These are phyloP conservation scores for Podarcis siculus DNA, from an alignment of 2,797 vertebrate species.

Conservation along the genomic window DNA sequence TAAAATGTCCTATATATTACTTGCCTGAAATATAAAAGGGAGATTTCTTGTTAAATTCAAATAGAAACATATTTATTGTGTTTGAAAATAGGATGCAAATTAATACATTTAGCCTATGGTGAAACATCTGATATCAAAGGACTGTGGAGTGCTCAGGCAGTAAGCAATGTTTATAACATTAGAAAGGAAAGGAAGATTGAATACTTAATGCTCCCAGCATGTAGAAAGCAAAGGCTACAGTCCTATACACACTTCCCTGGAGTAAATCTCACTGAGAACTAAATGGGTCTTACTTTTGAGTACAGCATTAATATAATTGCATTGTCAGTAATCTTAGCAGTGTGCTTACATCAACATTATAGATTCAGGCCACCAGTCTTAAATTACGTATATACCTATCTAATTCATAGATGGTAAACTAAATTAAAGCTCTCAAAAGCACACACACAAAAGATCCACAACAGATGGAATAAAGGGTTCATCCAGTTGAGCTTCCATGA, in stretches of 20 bases:
- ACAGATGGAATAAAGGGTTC: neutral
- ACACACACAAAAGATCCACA: neutral
- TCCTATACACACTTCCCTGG: neutral
- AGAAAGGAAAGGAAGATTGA: slow-evolving; percentile 51
- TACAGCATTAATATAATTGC: neutral
- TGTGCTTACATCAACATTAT: neutral
- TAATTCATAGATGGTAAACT: neutral
- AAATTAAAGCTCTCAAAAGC: neutral
- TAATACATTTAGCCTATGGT: slow-evolving; percentile 67
- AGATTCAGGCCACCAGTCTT: neutral
- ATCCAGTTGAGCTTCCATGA: neutral
- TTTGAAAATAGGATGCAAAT: slow-evolving; percentile 64
- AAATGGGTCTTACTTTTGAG: neutral
- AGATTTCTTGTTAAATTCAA: slow-evolving; percentile 21
- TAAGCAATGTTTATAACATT: slow-evolving; percentile 59
- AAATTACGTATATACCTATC: neutral
- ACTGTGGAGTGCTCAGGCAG: slow-evolving; percentile 13
- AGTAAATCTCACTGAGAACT: neutral
- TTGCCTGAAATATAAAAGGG: slow-evolving; percentile 24
- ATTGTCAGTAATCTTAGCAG: neutral
- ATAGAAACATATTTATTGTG: slow-evolving; percentile 9
- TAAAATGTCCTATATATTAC: slow-evolving; percentile 15
- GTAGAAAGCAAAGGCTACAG: slow-evolving; percentile 21
- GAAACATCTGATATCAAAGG: slow-evolving; percentile 69
- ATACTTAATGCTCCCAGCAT: slow-evolving; percentile 29